Percentiles rank a stretch among this genome's conserved stretches.
These are phyloP conservation scores for Hirtodrosophila alboralis DNA, from an alignment of 2,888 invertebrate species.

Conservation along the genomic window DNA sequence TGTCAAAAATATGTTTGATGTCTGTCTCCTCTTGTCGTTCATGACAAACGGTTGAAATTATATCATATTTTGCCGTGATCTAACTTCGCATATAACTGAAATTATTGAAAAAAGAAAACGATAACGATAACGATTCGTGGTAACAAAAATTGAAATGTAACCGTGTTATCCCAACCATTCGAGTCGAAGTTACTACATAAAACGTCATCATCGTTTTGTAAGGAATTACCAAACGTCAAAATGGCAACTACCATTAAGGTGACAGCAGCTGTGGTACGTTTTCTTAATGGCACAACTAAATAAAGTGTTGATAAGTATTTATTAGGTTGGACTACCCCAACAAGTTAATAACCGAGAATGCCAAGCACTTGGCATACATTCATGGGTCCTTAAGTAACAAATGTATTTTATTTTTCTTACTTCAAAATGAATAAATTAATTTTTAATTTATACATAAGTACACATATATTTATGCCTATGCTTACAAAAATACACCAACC, in stretches of 20 bases:
- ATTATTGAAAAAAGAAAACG: background rate
- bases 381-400: no score
- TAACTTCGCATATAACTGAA: constrained; percentile 1
- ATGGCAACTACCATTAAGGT: constrained; percentile 60
- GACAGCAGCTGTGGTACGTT: constrained; percentile 47
- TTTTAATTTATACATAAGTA: no score
- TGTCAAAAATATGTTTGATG: constrained; percentile 46
- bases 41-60: constrained; percentile 44
- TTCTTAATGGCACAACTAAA: background rate
- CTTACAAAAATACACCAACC: no score
- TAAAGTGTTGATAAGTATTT: background rate
- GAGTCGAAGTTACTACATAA: background rate
- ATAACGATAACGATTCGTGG: no score
- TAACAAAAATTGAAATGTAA: constrained; percentile 11
- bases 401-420: no score
- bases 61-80: constrained; percentile 17
- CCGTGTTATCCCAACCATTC: background rate
- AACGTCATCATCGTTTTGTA: constrained; percentile 1
- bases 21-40: constrained; percentile 61
- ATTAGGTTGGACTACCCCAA: background rate
- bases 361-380: no score
- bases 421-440: no score
- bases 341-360: background rate
- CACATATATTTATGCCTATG: no score
- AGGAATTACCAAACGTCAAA: constrained; percentile 8